phyloP scores from a whole-genome alignment of 2,888 invertebrate species.

The Latheticus oryzae region DNA sequence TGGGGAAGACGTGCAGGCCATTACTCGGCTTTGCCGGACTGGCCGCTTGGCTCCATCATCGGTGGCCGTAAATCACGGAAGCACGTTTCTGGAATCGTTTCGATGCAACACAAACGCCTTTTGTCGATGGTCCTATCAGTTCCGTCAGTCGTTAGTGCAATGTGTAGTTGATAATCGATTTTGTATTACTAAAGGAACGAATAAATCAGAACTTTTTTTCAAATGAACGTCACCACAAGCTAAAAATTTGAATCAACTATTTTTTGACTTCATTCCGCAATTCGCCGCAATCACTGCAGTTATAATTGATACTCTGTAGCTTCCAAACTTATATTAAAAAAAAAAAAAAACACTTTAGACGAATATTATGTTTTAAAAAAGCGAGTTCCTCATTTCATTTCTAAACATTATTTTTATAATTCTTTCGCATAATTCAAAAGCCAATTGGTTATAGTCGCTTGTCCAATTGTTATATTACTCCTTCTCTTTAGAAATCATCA shows the following conservation, averaged over 20 bases:
- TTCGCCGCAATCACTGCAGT: constrained; percentile 24
- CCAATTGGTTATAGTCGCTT: too few species aligned
- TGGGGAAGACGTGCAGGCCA: constrained; percentile 40
- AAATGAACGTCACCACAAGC: not conserved
- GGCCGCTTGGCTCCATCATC: constrained; percentile 41
- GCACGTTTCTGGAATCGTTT: constrained; percentile 44
- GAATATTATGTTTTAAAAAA: too few species aligned
- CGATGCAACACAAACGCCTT: constrained; percentile 39
- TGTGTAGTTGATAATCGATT: constrained; percentile 41
- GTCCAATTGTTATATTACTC: too few species aligned
- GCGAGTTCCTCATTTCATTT: too few species aligned
- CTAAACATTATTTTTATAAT: too few species aligned
- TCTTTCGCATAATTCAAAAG: too few species aligned
- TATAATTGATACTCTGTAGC: constrained; percentile 23
- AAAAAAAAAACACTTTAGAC: too few species aligned
- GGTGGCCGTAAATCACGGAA: constrained; percentile 43
- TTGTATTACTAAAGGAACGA: constrained; percentile 36
- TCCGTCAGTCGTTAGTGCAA: constrained; percentile 36
- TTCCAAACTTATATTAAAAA: too few species aligned
- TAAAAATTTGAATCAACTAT: constrained; percentile 19
- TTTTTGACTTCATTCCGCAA: constrained; percentile 23
- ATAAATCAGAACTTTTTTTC: constrained; percentile 29
- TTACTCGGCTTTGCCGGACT: constrained; percentile 42
- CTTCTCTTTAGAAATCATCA: too few species aligned
- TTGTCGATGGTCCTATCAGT: constrained; percentile 41